phyloP scores from a whole-genome alignment of 1,140 invertebrate species.

The Heterodera carotae region DNA sequence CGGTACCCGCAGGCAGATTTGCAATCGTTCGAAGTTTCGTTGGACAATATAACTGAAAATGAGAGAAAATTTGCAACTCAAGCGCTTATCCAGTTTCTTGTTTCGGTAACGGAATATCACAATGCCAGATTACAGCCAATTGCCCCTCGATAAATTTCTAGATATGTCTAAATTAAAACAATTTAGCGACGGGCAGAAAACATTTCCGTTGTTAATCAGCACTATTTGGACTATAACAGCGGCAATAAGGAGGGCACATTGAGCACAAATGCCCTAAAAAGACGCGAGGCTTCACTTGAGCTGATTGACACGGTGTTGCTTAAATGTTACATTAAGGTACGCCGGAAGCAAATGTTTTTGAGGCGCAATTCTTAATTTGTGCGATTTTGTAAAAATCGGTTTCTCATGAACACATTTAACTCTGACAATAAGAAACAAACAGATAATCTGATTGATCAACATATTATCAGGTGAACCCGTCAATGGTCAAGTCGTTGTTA shows the following conservation, averaged over 20 bases:
- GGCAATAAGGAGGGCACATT: conserved; percentile 40
- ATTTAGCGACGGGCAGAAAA: conserved; percentile 17
- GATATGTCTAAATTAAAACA: neutral
- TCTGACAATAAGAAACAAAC: too few species aligned
- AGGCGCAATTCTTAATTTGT: neutral
- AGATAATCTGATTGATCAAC: too few species aligned
- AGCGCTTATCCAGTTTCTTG: conserved; percentile 44
- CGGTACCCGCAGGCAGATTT: conserved; percentile 32
- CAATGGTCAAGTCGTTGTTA: conserved; percentile 83
- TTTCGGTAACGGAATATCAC: conserved; percentile 19
- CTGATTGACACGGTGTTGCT: conserved; percentile 74
- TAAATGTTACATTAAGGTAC: conserved; percentile 55
- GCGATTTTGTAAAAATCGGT: too few species aligned
- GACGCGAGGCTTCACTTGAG: conserved; percentile 35
- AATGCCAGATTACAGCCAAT: neutral
- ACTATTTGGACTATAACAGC: conserved; percentile 32
- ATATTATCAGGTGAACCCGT: conserved; percentile 81
- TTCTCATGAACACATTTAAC: too few species aligned
- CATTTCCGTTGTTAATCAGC: conserved; percentile 17
- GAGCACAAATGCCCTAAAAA: conserved; percentile 38
- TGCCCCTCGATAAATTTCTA: too few species aligned
- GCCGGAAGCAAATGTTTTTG: neutral
- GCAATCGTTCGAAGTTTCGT: conserved; percentile 36
- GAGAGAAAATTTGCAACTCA: conserved; percentile 41
- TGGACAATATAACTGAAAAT: conserved; percentile 41